Evolutionary conservation across 1,140 invertebrate genomes (phyloP), one percentile per base, ranked within the genome.

Genomic region (Xylocopa sonorina): DNA sequence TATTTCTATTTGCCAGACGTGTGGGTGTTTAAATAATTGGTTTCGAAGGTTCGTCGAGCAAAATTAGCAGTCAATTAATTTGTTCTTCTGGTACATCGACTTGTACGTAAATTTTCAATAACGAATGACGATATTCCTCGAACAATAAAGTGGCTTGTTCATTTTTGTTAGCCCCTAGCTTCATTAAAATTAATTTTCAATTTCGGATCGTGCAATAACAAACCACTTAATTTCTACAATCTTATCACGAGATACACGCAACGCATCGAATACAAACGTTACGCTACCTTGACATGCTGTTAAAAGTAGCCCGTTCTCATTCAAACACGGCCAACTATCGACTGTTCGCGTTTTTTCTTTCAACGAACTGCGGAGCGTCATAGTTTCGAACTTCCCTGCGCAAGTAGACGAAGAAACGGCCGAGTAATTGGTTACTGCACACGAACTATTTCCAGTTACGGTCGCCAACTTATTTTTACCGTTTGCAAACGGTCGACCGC

Each of bases 361-460:
- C 43, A 6, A 57, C 24, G 16, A 18, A 21, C 2, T 7, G 21
- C 38, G 1, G 32, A 27, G 43, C 48, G 43, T 12, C 32, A 62
- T 62, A 62, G 43, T 50, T 62, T 21, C 29, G 43, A 73, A 73
- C 57, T 73, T 73, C 16, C 16, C 21, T 64, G 41, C 3, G 18
- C 1, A 18, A 38, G 38, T 53, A 41, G 32, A 41, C 53, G 14
- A 10, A 55, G n/a, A 63, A 55, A 69, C 14, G 16, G 29, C 12
- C 51, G 16, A n/a, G 51, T 4, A 69, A 41, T 18, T 14, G 38
- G 29, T 2, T 1, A 43, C 16, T 55, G 14, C 2, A 29, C 34
- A 21, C 14, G 34, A 55, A 43, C 3, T 72, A 46, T 48, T 60
- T 38, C 18, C 55, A n/a, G 24, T n/a, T 32, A 27, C 4, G 24